A percentile compares a stretch with the other conserved stretches of the same genome.
phyloP scores from a whole-genome alignment of 2,113 vertebrate species.

The Heterotis niloticus region DNA sequence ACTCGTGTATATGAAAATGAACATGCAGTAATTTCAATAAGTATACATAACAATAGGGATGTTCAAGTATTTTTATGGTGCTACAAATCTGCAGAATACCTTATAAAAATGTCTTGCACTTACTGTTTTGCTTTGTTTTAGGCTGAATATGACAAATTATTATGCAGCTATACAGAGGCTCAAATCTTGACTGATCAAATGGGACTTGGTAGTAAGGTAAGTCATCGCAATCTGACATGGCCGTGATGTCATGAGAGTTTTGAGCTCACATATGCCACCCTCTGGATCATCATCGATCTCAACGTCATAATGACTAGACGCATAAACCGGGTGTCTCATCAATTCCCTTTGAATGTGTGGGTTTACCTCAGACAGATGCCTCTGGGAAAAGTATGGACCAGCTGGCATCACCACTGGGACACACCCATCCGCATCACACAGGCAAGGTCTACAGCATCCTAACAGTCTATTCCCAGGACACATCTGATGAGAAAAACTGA shows the following conservation, averaged over 20 bases:
- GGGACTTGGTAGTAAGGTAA: constrained; percentile 55
- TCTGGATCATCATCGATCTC: too few relatives aligned
- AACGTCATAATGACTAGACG: constrained; percentile 28
- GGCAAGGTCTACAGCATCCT: constrained; percentile 28
- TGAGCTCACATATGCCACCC: too few relatives aligned
- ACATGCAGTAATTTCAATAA: too few relatives aligned
- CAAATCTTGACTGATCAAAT: constrained; percentile 59
- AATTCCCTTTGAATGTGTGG: constrained; percentile 33
- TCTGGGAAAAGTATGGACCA: constrained; percentile 27
- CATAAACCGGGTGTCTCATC: constrained; percentile 35
- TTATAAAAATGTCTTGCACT: neutral
- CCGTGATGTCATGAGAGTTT: too few relatives aligned
- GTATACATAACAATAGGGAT: neutral
- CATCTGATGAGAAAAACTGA: neutral
- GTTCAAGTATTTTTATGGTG: neutral
- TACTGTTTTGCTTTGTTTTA: constrained; percentile 37
- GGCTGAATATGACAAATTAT: constrained; percentile 64
- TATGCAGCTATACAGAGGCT: constrained; percentile 56
- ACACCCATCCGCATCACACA: constrained; percentile 10
- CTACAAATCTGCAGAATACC: neutral
- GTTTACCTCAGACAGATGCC: constrained; percentile 25
- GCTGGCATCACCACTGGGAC: constrained; percentile 27
- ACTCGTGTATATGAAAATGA: neutral
- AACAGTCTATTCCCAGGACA: neutral
- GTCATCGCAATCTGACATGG: constrained; percentile 10